A percentile compares a stretch with the other conserved stretches of the same genome.
Conservation (phyloP, 2,888 invertebrate species). For the Torymus aiolomorphi region DNA sequence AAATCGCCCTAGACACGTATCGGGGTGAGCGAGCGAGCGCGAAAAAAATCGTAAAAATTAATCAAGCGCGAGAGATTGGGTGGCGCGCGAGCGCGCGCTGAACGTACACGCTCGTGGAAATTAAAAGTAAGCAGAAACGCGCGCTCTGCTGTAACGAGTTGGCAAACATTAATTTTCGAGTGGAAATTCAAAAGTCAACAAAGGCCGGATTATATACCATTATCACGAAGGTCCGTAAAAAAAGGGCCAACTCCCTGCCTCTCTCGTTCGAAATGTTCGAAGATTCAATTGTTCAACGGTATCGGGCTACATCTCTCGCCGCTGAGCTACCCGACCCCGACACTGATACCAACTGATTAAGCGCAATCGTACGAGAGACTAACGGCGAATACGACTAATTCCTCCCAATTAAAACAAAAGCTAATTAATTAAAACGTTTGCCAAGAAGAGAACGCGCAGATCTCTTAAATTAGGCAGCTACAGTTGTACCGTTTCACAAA, state of each 20-base stretch:
- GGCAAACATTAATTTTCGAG: conserved; percentile 46
- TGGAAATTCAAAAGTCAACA: conserved; percentile 23
- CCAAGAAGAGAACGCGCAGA: too few species aligned
- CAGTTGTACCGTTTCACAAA: too few species aligned
- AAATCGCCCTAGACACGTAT: conserved; percentile 17
- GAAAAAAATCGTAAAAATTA: conserved; percentile 31
- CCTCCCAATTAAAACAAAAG: too few species aligned
- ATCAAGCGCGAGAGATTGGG: conserved; percentile 25
- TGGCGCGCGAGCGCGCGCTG: neutral
- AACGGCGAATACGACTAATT: too few species aligned
- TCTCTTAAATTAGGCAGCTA: too few species aligned
- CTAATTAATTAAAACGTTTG: too few species aligned
- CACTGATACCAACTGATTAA: too few species aligned
- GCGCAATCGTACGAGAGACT: too few species aligned
- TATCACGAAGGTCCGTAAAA: conserved; percentile 8
- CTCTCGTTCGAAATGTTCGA: neutral
- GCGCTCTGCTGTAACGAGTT: conserved; percentile 16
- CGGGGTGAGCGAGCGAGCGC: neutral
- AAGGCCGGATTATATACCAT: neutral
- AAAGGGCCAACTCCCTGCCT: neutral
- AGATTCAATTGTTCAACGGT: conserved; percentile 11
- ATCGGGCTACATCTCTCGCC: neutral
- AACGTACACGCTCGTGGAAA: neutral
- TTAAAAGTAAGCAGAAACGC: conserved; percentile 46
- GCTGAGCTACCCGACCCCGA: too few species aligned